phyloP scores from a whole-genome alignment of 2,888 invertebrate species.

The Latheticus oryzae region DNA sequence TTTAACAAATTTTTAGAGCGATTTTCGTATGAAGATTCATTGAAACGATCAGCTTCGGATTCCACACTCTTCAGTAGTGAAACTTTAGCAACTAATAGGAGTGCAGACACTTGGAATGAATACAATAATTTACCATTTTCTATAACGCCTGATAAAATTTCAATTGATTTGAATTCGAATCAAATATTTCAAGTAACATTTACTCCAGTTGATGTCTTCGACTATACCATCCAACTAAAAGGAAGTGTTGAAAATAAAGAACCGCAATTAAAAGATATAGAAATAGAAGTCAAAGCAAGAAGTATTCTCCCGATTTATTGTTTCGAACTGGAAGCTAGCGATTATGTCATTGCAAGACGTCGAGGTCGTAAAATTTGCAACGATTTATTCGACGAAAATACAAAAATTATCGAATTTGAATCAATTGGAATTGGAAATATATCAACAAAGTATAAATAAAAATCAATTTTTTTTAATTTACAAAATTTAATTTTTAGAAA shows the following conservation, averaged over 20 bases:
- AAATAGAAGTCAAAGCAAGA: constrained; percentile 68
- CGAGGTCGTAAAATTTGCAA: constrained; percentile 57
- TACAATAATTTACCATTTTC: constrained; percentile 66
- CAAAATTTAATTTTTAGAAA: constrained; percentile 50
- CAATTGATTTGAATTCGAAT: constrained; percentile 65
- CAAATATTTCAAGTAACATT: constrained; percentile 68
- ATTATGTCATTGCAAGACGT: constrained; percentile 70
- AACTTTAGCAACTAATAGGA: constrained; percentile 36
- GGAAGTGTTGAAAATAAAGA: constrained; percentile 69
- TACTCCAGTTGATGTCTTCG: constrained; percentile 69
- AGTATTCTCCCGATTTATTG: constrained; percentile 78
- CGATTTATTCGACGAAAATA: constrained; percentile 54
- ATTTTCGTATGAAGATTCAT: constrained; percentile 35
- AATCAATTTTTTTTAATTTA: background rate
- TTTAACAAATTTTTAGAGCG: constrained; percentile 37
- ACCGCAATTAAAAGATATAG: constrained; percentile 60
- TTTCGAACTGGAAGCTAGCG: constrained; percentile 75
- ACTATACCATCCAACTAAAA: constrained; percentile 68
- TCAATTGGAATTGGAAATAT: constrained; percentile 71
- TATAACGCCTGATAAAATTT: constrained; percentile 66
- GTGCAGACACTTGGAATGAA: constrained; percentile 45
- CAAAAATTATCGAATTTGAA: constrained; percentile 73
- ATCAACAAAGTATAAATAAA: constrained; percentile 47
- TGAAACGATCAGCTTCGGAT: constrained; percentile 2
- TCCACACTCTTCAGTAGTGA: constrained; percentile 50